phyloP scores from a whole-genome alignment of 2,113 vertebrate species.

The Megaleporinus macrocephalus region DNA sequence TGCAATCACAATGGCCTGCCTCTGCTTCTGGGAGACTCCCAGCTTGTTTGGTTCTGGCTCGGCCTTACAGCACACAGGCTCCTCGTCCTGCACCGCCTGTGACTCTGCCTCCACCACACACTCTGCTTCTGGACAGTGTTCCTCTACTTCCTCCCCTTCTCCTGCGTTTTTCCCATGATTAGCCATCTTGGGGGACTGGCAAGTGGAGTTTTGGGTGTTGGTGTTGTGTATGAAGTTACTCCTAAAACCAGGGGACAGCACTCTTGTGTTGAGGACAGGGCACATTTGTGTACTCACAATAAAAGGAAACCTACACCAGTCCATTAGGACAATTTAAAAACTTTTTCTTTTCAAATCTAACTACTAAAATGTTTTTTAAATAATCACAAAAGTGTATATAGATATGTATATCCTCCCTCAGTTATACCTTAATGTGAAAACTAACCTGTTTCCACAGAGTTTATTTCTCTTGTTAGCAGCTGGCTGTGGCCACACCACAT shows the following conservation, averaged over 20 bases:
- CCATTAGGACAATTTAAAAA: not conserved
- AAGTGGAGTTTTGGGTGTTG: conserved; percentile 86
- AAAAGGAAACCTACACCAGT: not conserved
- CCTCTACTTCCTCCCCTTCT: conserved; percentile 69
- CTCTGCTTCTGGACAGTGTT: conserved; percentile 79
- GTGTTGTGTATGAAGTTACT: conserved; percentile 87
- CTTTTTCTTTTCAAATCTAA: not conserved
- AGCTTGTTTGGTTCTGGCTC: conserved; percentile 73
- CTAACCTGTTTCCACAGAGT: conserved; percentile 90
- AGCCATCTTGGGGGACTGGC: conserved; percentile 91
- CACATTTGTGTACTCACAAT: not conserved
- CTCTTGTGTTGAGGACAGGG: not conserved
- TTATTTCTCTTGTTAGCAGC: conserved; percentile 90
- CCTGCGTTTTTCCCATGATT: conserved; percentile 83
- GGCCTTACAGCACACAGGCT: conserved; percentile 71
- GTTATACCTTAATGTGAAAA: not conserved
- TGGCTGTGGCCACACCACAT: conserved; percentile 96
- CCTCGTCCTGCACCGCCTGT: conserved; percentile 72
- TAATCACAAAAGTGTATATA: not conserved
- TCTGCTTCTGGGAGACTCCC: conserved; percentile 79
- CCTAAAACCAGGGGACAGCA: conserved; percentile 71
- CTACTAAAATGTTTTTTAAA: not conserved
- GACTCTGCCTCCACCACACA: conserved; percentile 76
- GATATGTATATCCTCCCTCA: not conserved
- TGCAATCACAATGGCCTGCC: conserved; percentile 87